Base-by-base conservation (phyloP, 2,113 vertebrate genomes). In the Struthio camelus region DNA sequence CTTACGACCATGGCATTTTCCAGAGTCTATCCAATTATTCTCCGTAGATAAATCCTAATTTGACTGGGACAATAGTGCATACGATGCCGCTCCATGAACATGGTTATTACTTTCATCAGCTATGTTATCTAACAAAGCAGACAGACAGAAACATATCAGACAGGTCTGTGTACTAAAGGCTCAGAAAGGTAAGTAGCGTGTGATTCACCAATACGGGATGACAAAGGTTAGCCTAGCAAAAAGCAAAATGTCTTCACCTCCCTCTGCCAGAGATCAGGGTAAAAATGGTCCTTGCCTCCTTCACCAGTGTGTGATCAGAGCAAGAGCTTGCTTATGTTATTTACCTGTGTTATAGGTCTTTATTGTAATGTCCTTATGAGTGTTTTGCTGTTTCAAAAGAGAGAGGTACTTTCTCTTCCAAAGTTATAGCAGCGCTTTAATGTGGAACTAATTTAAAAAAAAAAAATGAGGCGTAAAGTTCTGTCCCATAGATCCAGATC, bases 61-160 rank as follows among this genome's bases (percentile, higher is more conserved):
- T 77, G 58, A 40, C 73, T 46, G 73, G 86, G 58, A 72, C 80
- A 87, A 16, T 10, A 89, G 65, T 40, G 90, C 92, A 25, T 62
- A 23, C 71, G 77, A 71, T n/a, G 67, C 4, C 10, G 12, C 75
- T 36, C 59, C n/a, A 53, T 79, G 77, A 69, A 65, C 85, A 53
- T 40, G 73, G 65, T 53, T 87, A 44, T 72, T 81, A 53, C 51
- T 92, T 69, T 81, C 90, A 94, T 78, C 90, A 90, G 88, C 72
- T 67, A 27, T 59, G 84, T 90, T 92, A 90, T 79, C 80, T 70
- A 78, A 65, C 69, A 75, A 20, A 83, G 80, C 80, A 88, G 81
- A 86, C 80, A 88, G 81, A 86, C 11, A 86, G 61, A 92, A 92
- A 58, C 42, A 34, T 22, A n/a, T 34, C 77, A 89, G 48, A 58